Conservation (phyloP, 2,888 invertebrate species). For the Caenorhabditis auriculariae region DNA sequence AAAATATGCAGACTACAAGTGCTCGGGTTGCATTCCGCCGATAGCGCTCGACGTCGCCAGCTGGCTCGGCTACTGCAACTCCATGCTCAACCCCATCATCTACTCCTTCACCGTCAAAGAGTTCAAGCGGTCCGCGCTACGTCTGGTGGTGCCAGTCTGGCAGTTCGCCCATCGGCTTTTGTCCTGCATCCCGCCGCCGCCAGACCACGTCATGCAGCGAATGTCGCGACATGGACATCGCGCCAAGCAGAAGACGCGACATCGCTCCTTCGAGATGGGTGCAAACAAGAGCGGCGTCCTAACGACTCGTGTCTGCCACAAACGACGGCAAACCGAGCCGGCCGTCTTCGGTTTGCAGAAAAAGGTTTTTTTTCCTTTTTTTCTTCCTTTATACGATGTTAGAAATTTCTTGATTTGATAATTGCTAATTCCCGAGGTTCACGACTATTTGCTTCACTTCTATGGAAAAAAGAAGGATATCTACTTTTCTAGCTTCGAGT, state of each 20-base stretch:
- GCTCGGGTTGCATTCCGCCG: constrained; percentile 57
- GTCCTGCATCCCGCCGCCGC: constrained; percentile 53
- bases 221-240: constrained; percentile 34
- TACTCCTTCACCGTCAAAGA: constrained; percentile 64
- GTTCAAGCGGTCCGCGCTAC: constrained; percentile 59
- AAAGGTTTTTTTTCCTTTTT: no score
- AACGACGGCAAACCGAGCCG: constrained; percentile 54
- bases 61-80: constrained; percentile 64
- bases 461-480: no score
- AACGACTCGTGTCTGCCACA: constrained; percentile 35
- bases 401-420: no score
- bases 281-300: constrained; percentile 39
- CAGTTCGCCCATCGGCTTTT: constrained; percentile 41
- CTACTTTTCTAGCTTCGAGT: no score
- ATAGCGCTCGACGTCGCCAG: constrained; percentile 60
- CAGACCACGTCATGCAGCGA: constrained; percentile 47
- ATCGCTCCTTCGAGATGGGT: constrained; percentile 42
- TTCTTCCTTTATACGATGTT: no score
- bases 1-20: constrained; percentile 56
- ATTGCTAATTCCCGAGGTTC: no score
- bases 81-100: constrained; percentile 63
- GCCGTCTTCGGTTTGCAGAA: constrained; percentile 28
- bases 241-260: constrained; percentile 27
- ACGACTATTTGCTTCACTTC: no score
- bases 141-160: constrained; percentile 56